Percentiles rank a stretch among this genome's conserved stretches.
phyloP scores from a whole-genome alignment of 2,797 vertebrate genomes.

The Neostethus bicornis region DNA sequence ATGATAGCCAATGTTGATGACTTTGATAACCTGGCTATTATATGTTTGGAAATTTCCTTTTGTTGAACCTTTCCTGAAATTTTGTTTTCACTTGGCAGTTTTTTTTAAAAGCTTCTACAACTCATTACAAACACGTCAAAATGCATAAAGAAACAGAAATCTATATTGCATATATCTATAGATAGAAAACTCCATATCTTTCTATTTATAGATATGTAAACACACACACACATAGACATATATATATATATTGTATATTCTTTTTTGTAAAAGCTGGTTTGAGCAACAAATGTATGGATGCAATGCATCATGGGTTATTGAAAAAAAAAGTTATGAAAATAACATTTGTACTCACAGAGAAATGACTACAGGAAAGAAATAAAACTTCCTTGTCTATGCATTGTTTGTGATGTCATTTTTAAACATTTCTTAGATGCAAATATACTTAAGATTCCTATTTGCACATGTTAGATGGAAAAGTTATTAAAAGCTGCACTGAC shows the following conservation, averaged over 20 bases:
- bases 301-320: conserved; percentile 86
- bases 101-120: conserved; percentile 61
- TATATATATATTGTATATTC: conserved; percentile 83
- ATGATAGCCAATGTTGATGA: conserved; percentile 61
- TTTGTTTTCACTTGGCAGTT: conserved; percentile 66
- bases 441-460: too few species aligned
- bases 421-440: not conserved
- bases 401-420: conserved; percentile 70
- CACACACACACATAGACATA: conserved; percentile 57
- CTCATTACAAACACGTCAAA: conserved; percentile 72
- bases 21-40: conserved; percentile 66
- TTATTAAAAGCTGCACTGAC: too few species aligned
- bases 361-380: conserved; percentile 80
- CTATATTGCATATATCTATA: conserved; percentile 80
- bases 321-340: conserved; percentile 76
- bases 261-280: conserved; percentile 86
- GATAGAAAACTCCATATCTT: too few species aligned
- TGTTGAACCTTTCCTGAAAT: conserved; percentile 65
- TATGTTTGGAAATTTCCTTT: conserved; percentile 66
- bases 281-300: conserved; percentile 85
- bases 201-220: conserved; percentile 72
- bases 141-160: conserved; percentile 79
- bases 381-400: conserved; percentile 88
- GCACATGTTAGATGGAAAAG: too few species aligned
- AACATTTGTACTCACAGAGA: conserved; percentile 81